Evolutionary conservation across 2,888 invertebrate species (phyloP), one percentile per base, ranked within the genome.

Genomic region (Drosophila meridionalis): DNA sequence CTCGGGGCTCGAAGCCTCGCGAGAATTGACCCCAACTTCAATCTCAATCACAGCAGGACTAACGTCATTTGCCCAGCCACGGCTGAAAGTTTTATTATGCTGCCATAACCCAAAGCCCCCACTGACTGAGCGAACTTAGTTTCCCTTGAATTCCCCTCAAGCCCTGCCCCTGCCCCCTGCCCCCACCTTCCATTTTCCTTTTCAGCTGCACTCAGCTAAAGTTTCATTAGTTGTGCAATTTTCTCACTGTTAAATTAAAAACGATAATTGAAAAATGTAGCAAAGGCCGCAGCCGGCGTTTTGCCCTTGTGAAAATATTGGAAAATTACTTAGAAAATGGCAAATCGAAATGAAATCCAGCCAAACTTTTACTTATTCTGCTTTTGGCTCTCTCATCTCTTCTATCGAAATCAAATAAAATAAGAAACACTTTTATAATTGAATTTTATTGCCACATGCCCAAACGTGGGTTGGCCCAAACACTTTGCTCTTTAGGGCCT

Each of bases 181-280:
- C 8, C 7, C 52, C 28, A 4, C 58, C 4, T 40, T 7, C 8
- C 48, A 28, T 43, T 4, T n/a, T 43, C 8, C 4, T 26, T 34
- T 9, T 45, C 47, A 26, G n/a, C 68, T 76, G 67, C 62, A 68
- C 82, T 59, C 45, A 61, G 59, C 73, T 70, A 68, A 55, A 89
- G 76, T 85, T 85, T 89, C 87, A 90, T 85, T 87, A 89, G 85
- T 81, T 87, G 87, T 76, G 85, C 85, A 82, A 90, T 86, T 85
- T 90, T 87, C 90, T 82, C 80, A 82, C 78, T 82, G 76, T 71
- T 78, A 80, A 87, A 87, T 90, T 90, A 90, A 90, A 87, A 87
- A 90, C 89, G 90, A 90, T 87, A 90, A 87, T 87, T 87, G 91
- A 88, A 87, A 87, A 90, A 78, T 78, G 90, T 76, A 70, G 69